Evolutionary conservation across 2,888 invertebrate genomes (phyloP).

Genomic region (Brachylomia viminalis): DNA sequence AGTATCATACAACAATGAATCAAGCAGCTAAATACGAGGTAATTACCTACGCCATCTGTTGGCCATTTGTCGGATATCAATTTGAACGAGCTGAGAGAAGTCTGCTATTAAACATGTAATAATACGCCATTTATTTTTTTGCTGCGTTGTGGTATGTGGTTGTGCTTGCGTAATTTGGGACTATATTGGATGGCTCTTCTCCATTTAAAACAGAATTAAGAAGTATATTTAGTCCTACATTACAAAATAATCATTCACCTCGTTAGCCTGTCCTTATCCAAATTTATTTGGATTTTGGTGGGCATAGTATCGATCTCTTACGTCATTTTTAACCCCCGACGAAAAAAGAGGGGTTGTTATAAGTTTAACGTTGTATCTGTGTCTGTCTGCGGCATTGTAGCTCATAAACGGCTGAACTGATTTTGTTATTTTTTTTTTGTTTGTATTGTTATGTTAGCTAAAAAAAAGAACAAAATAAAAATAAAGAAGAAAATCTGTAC

Average conservation of each 20-base stretch:
- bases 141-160: constrained; percentile 17
- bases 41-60: constrained; percentile 72
- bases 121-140: constrained; percentile 74
- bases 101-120: constrained; percentile 74
- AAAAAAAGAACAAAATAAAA: too few species aligned
- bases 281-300: background rate
- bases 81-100: constrained; percentile 68
- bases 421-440: too few species aligned
- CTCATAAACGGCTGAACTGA: too few species aligned
- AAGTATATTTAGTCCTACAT: background rate
- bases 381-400: too few species aligned
- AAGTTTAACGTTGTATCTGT: too few species aligned
- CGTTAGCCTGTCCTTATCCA: background rate
- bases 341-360: too few species aligned
- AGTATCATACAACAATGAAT: constrained; percentile 74
- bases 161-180: constrained; percentile 30
- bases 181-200: background rate
- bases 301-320: background rate
- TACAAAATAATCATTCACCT: background rate
- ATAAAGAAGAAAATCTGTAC: too few species aligned
- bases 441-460: too few species aligned
- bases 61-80: constrained; percentile 76
- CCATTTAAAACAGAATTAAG: background rate
- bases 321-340: background rate
- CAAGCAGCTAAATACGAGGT: constrained; percentile 76